A percentile compares a stretch with the other conserved stretches of the same genome.
Conservation (phyloP, 2,113 vertebrate genomes). For the Ardeotis arabs region DNA sequence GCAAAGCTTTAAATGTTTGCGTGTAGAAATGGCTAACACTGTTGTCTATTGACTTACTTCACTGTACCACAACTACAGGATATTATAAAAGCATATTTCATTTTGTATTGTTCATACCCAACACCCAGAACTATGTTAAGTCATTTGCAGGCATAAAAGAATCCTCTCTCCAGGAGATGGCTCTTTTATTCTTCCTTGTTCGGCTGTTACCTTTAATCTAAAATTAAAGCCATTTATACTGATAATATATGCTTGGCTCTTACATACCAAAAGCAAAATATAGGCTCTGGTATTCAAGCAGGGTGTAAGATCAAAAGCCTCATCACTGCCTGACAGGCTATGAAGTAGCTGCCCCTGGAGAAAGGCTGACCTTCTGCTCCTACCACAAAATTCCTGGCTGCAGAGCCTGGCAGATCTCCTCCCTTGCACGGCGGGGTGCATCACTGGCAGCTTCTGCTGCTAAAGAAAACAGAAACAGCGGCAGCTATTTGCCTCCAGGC, state of each 20-base stretch:
- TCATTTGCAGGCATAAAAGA: not conserved
- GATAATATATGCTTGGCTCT: not conserved
- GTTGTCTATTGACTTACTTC: not conserved
- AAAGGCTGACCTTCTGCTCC: constrained; percentile 43
- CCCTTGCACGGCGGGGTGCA: not conserved
- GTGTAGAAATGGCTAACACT: not conserved
- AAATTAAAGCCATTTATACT: not conserved
- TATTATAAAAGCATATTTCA: not conserved
- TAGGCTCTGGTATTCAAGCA: not conserved
- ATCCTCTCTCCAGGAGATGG: not conserved
- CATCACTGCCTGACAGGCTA: not conserved
- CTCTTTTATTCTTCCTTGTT: constrained; percentile 5
- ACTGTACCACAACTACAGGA: not conserved
- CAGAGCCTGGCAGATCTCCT: not conserved
- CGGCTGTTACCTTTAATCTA: constrained; percentile 25
- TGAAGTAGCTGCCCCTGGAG: not conserved
- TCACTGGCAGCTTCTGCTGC: not conserved
- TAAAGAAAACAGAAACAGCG: constrained; percentile 27
- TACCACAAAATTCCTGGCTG: not conserved
- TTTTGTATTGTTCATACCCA: not conserved
- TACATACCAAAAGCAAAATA: not conserved
- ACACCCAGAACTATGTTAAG: not conserved
- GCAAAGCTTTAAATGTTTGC: not conserved
- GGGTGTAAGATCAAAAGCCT: constrained; percentile 26
- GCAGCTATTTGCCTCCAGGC: constrained; percentile 18